phyloP scores from a whole-genome alignment of 2,797 vertebrate species.

The Zalophus californianus region DNA sequence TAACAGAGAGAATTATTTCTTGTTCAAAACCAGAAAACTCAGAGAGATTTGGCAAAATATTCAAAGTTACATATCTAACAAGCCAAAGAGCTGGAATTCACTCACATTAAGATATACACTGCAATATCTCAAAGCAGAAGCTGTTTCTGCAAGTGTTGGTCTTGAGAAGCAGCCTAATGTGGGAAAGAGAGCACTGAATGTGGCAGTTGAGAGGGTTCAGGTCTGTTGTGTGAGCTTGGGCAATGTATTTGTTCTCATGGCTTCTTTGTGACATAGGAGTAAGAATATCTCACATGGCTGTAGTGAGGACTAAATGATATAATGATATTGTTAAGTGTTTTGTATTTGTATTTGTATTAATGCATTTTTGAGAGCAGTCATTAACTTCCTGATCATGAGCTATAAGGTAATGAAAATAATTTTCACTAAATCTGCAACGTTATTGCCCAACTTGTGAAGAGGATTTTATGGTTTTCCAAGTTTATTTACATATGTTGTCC shows the following conservation, averaged over 20 bases:
- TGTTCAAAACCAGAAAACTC: neutral
- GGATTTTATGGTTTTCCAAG: neutral
- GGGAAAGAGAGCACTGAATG: neutral
- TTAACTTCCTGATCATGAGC: neutral
- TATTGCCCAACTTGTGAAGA: neutral
- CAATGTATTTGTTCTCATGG: neutral
- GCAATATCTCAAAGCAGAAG: neutral
- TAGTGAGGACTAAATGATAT: neutral
- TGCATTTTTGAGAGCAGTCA: neutral
- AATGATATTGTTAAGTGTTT: neutral
- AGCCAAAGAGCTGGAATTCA: neutral
- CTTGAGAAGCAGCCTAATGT: neutral
- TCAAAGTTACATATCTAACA: neutral
- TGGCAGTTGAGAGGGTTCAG: neutral
- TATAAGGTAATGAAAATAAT: neutral
- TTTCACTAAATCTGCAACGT: slow-evolving; percentile 1
- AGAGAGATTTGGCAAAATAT: neutral
- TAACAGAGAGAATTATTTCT: neutral
- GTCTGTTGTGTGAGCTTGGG: neutral
- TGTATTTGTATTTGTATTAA: neutral
- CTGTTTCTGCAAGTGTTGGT: neutral
- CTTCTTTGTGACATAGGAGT: neutral
- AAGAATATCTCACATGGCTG: neutral
- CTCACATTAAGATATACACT: neutral
- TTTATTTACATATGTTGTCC: slow-evolving; percentile 9